phyloP scores from a whole-genome alignment of 35 echinoderm and acorn worm genomes.

The Heliocidaris erythrogramma region DNA sequence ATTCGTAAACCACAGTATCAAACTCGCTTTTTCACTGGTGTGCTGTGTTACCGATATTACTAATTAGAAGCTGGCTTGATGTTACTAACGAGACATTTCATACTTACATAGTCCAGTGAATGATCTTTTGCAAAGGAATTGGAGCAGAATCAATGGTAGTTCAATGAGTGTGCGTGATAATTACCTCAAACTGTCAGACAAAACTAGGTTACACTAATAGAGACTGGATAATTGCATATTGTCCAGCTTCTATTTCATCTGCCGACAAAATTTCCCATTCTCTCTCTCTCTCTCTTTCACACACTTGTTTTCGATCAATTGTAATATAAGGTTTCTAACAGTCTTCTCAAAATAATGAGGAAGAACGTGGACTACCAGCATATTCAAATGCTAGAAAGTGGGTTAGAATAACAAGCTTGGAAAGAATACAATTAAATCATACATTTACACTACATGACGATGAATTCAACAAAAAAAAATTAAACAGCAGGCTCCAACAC shows the following conservation, averaged over 20 bases:
- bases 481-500: not conserved
- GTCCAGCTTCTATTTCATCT: not conserved
- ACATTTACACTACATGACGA: not conserved
- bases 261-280: not conserved
- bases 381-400: not conserved
- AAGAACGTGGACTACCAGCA: not conserved
- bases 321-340: not conserved
- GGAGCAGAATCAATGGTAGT: not conserved
- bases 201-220: not conserved
- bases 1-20: too few relatives aligned
- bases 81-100: too few relatives aligned
- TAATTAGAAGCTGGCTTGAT: too few relatives aligned
- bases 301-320: not conserved
- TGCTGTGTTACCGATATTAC: too few relatives aligned
- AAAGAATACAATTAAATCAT: not conserved
- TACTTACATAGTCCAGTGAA: too few relatives aligned
- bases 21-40: too few relatives aligned
- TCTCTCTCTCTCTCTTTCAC: not conserved
- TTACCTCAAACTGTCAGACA: not conserved
- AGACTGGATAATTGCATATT: slow-evolving; percentile 11
- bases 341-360: slow-evolving; percentile 7
- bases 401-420: not conserved
- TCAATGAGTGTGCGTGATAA: not conserved
- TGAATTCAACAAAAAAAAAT: not conserved
- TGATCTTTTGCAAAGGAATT: not conserved